Conservation (phyloP, 2,113 vertebrate species). For the Morone saxatilis region DNA sequence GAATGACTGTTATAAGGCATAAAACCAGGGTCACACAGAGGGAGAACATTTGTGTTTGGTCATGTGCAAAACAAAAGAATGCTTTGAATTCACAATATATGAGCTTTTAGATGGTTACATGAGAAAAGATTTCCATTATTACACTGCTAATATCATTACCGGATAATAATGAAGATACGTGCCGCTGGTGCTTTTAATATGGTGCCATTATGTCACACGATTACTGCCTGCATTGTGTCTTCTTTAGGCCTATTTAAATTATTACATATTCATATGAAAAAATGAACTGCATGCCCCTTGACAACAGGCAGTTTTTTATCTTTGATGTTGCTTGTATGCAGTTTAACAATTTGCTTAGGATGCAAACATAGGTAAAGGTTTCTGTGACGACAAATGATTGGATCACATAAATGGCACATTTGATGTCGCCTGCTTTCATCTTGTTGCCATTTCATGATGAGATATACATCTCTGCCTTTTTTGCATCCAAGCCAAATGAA, state of each 20-base stretch:
- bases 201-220: constrained; percentile 38
- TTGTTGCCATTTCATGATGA: constrained; percentile 37
- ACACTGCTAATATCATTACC: constrained; percentile 25
- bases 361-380: constrained; percentile 40
- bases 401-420: constrained; percentile 28
- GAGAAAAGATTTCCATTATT: constrained; percentile 8
- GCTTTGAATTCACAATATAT: constrained; percentile 6
- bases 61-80: constrained; percentile 27
- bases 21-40: constrained; percentile 4
- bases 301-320: not conserved
- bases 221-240: constrained; percentile 28
- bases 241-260: constrained; percentile 25
- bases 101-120: not conserved
- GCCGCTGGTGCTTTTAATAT: constrained; percentile 29
- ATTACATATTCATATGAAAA: constrained; percentile 29
- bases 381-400: constrained; percentile 8
- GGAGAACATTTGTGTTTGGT: constrained; percentile 35
- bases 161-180: constrained; percentile 26
- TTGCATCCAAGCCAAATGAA: constrained; percentile 48
- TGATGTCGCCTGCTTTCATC: constrained; percentile 51
- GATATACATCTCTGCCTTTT: constrained; percentile 61
- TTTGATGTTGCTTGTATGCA: constrained; percentile 30
- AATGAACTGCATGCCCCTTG: not conserved
- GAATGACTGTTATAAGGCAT: constrained; percentile 2
- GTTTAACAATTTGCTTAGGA: constrained; percentile 16